Conservation (phyloP, 1,140 invertebrate species). For the Zaprionus vittiger region DNA sequence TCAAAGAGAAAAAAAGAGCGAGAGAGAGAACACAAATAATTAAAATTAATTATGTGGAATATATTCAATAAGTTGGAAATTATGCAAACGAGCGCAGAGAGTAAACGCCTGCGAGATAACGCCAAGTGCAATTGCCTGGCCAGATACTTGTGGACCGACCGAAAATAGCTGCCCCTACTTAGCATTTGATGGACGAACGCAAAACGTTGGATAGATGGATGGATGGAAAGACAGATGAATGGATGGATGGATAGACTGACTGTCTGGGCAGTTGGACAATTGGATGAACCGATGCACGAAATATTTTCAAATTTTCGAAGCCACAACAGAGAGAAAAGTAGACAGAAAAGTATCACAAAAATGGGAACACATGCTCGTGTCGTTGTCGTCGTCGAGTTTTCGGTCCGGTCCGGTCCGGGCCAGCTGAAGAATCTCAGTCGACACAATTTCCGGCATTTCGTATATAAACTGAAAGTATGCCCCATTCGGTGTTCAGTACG, state of each 20-base stretch:
- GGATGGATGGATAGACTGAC: conserved; percentile 16
- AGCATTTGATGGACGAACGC: conserved; percentile 66
- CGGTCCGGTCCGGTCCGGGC: conserved; percentile 3
- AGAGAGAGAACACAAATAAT: conserved; percentile 63
- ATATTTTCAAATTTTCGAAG: conserved; percentile 56
- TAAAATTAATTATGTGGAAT: conserved; percentile 82
- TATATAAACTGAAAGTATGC: conserved; percentile 69
- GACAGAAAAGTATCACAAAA: conserved; percentile 35
- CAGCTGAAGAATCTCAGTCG: conserved; percentile 37
- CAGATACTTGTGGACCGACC: conserved; percentile 55
- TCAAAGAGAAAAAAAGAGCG: conserved; percentile 39
- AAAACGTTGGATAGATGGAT: conserved; percentile 30
- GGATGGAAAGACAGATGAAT: conserved; percentile 23
- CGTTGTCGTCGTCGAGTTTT: conserved; percentile 9
- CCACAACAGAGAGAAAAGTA: conserved; percentile 24
- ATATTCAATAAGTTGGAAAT: conserved; percentile 82
- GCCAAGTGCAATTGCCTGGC: conserved; percentile 69
- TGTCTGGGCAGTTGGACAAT: neutral
- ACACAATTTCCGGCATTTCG: conserved; percentile 80
- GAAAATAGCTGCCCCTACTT: conserved; percentile 69
- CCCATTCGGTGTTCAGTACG: conserved; percentile 49
- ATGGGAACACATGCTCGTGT: conserved; percentile 59
- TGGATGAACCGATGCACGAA: conserved; percentile 51
- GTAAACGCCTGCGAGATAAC: conserved; percentile 70
- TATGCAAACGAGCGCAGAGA: conserved; percentile 79